phyloP scores from a whole-genome alignment of 2,113 vertebrate genomes.

The Psammodynastes pulverulentus region DNA sequence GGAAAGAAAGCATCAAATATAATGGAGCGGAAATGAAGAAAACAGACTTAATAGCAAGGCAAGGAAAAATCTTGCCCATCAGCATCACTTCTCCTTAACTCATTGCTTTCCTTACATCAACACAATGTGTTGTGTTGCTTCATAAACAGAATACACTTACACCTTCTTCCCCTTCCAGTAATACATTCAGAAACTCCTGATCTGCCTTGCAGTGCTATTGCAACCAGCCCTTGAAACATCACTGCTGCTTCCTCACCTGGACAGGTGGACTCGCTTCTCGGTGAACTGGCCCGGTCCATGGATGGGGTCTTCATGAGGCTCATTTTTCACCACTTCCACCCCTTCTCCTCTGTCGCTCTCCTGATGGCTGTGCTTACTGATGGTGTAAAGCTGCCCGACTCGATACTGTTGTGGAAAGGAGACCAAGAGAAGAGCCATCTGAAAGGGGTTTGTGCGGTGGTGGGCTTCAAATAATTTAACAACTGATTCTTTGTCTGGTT shows the following conservation, averaged over 20 bases:
- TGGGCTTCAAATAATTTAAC: too few species aligned
- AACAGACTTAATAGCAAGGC: neutral
- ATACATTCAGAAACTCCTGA: neutral
- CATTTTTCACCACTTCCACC: conserved; percentile 85
- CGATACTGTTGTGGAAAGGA: conserved; percentile 68
- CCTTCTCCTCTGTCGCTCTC: conserved; percentile 87
- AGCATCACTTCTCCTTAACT: neutral
- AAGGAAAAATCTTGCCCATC: neutral
- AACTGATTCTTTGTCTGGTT: too few species aligned
- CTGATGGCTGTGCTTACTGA: conserved; percentile 90
- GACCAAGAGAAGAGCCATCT: neutral
- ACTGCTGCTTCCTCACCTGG: conserved; percentile 70
- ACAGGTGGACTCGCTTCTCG: conserved; percentile 87
- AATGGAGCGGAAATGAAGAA: neutral
- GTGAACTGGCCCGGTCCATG: conserved; percentile 84
- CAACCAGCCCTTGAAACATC: neutral
- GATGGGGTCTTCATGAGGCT: conserved; percentile 77
- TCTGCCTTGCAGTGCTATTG: neutral
- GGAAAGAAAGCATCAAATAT: neutral
- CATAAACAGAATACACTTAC: neutral
- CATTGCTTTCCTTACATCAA: neutral
- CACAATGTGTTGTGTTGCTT: neutral
- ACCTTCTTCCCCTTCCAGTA: neutral
- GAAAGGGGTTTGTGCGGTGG: too few species aligned
- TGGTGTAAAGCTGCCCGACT: conserved; percentile 91